Evolutionary conservation across 2,888 invertebrate species (phyloP).

Genomic region (Amblyjoppa proteus): DNA sequence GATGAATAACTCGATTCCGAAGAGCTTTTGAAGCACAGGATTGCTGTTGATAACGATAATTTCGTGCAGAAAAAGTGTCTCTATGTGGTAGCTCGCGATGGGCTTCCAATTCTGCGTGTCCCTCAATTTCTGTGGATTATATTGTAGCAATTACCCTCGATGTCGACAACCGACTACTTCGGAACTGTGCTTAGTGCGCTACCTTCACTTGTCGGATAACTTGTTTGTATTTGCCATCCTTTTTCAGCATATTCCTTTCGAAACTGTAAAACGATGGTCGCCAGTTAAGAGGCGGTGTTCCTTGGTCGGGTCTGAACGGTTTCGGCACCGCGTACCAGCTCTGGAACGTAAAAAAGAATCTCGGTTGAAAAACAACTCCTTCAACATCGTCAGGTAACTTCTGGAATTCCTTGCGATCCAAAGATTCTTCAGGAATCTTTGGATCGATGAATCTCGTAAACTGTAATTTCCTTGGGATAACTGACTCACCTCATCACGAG

Average conservation of each 20-base stretch:
- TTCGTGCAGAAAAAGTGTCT: constrained; percentile 86
- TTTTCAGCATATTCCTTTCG: constrained; percentile 85
- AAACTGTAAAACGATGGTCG: constrained; percentile 87
- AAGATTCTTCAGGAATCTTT: constrained; percentile 76
- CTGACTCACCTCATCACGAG: not conserved
- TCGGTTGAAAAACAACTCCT: constrained; percentile 83
- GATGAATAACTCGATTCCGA: constrained; percentile 70
- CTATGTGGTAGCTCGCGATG: constrained; percentile 87
- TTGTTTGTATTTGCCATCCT: constrained; percentile 78
- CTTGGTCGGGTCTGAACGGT: constrained; percentile 63
- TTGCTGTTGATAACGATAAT: constrained; percentile 71
- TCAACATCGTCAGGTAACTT: constrained; percentile 79
- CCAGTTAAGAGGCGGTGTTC: constrained; percentile 85
- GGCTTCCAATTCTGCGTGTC: constrained; percentile 84
- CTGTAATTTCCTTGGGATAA: constrained; percentile 82
- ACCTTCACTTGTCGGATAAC: constrained; percentile 79
- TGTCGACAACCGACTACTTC: not conserved
- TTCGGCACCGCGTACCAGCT: constrained; percentile 87
- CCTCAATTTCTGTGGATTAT: constrained; percentile 85
- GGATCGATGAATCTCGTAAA: constrained; percentile 86
- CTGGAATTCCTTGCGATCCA: too few species aligned
- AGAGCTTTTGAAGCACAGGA: constrained; percentile 44
- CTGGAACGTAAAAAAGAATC: constrained; percentile 68
- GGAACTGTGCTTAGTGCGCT: not conserved
- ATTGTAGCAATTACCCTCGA: not conserved